phyloP scores from a whole-genome alignment of 2,888 invertebrate species.

The Drosophila nr. perissopoda region DNA sequence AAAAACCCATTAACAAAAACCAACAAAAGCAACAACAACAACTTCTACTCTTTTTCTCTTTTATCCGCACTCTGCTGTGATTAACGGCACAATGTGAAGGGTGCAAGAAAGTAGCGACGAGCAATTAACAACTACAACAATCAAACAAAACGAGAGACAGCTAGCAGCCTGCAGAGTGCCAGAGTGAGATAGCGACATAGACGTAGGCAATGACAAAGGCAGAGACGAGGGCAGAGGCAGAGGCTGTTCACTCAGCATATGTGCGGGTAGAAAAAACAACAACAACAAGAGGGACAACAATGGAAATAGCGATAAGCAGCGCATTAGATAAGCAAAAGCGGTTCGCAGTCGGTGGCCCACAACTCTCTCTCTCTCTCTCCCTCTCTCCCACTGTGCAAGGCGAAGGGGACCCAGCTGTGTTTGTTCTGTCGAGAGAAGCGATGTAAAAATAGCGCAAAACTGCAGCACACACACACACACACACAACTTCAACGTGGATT shows the following conservation, averaged over 20 bases:
- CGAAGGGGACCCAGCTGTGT: slow-evolving; percentile 61
- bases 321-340: slow-evolving; percentile 67
- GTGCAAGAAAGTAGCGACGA: slow-evolving; percentile 76
- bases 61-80: slow-evolving; percentile 44
- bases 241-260: slow-evolving; percentile 22
- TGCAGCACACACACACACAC: slow-evolving; percentile 18
- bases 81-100: slow-evolving; percentile 60
- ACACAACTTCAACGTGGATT: not conserved
- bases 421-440: slow-evolving; percentile 29
- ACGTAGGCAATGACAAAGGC: not conserved
- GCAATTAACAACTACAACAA: slow-evolving; percentile 77
- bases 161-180: slow-evolving; percentile 7
- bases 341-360: slow-evolving; percentile 44
- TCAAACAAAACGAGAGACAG: slow-evolving; percentile 54
- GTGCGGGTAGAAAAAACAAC: slow-evolving; percentile 53
- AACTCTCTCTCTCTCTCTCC: not conserved
- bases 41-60: slow-evolving; percentile 7
- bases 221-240: slow-evolving; percentile 1
- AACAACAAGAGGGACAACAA: slow-evolving; percentile 39
- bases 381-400: not conserved
- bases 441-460: slow-evolving; percentile 62
- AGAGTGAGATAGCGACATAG: slow-evolving; percentile 2
- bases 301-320: slow-evolving; percentile 40
- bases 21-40: slow-evolving; percentile 67
- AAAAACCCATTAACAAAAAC: slow-evolving; percentile 75